Base-by-base conservation (phyloP, 2,113 vertebrate species). In the Hippocampus guttulatus region DNA sequence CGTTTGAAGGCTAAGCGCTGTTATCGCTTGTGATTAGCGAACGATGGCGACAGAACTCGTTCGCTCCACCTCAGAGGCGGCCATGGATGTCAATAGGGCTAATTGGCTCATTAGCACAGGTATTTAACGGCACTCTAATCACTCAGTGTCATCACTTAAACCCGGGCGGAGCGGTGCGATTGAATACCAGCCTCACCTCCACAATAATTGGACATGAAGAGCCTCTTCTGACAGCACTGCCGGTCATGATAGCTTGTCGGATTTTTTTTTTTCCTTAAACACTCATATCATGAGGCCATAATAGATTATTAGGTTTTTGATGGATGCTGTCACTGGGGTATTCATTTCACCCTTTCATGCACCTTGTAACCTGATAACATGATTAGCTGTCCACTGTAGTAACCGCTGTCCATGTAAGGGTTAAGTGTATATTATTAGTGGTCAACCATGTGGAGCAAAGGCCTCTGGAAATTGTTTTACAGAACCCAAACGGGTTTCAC, bases 41-140 rank as follows among this genome's bases (percentile, higher is more conserved):
- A 86, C 87, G 71, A 68, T 81, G 82, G 79, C 70, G 58, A 30
- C 58, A 33, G 2, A 30, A 33, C 16, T 61, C 58, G 58, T 86
- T 79, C 76, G 84, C 85, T 88, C 83, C 86, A 91, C 89, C 88
- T 90, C 89, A 6, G 88, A 92, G 91, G 90, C 88, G 81, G 81
- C 81, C 78, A 79, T 54, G 71, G 82, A 81, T 90, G 88, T 91
- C 90, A 91, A 91, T 89, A 84, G 86, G 86, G 90, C 88, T 90
- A 92, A 91, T 91, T 91, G 90, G 88, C 88, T 89, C 84, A 90
- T 91, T 91, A 91, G 85, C 85, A 68, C 82, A 85, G 86, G 85
- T 90, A 88, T 91, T 91, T 92, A 90, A 91, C 87, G 68, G 75
- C 57, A 85, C 80, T 84, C 75, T 87, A 91, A 89, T 91, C 86